Conservation (phyloP, 1,140 invertebrate genomes). For the Brachionus rotundiformis region DNA sequence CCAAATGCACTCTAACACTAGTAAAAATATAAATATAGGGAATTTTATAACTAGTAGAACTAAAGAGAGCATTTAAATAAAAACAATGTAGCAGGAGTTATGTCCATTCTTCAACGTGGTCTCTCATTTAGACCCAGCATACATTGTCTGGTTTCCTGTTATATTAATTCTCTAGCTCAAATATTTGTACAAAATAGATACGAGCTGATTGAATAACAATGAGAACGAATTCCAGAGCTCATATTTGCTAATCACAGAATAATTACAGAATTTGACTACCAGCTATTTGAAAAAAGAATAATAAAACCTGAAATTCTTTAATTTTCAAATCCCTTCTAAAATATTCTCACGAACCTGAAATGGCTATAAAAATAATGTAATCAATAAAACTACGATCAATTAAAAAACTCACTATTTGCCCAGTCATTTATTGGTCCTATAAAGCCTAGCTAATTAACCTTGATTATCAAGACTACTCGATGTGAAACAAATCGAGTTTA, state of each 20-base stretch:
- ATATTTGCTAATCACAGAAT: neutral
- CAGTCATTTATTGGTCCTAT: neutral
- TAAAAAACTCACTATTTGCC: conserved; percentile 1
- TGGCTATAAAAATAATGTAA: neutral
- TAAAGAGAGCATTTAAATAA: too few relatives aligned
- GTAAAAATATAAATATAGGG: too few relatives aligned
- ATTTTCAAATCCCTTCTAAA: conserved; percentile 20
- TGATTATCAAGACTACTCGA: conserved; percentile 8
- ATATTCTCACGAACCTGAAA: conserved; percentile 14
- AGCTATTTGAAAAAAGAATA: neutral
- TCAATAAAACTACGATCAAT: neutral
- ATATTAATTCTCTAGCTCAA: neutral
- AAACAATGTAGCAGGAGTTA: too few relatives aligned
- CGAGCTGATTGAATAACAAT: neutral
- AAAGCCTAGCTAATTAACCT: conserved; percentile 7
- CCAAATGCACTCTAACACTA: too few relatives aligned
- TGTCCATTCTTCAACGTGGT: too few relatives aligned
- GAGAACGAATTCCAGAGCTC: neutral
- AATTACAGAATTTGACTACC: neutral
- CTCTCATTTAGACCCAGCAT: too few relatives aligned
- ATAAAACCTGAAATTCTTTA: conserved; percentile 15
- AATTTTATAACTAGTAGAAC: too few relatives aligned
- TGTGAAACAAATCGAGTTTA: neutral
- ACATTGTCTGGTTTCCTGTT: too few relatives aligned
- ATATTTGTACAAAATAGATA: neutral